phyloP scores from a whole-genome alignment of 2,113 vertebrate genomes.

The Tylochromis polylepis region DNA sequence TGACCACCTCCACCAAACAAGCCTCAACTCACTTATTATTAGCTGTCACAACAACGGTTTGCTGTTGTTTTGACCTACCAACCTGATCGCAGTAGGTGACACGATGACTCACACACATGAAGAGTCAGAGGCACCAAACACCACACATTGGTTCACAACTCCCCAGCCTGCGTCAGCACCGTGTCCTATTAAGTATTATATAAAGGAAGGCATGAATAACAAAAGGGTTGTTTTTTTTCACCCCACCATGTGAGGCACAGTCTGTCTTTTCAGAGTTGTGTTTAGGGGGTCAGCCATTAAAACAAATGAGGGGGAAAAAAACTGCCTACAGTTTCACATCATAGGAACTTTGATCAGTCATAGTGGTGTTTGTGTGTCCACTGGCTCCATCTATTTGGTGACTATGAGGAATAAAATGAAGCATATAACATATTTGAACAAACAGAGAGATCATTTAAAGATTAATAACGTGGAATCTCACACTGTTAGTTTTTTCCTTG shows the following conservation, averaged over 20 bases:
- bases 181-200: slow-evolving; percentile 21
- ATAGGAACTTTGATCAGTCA: not conserved
- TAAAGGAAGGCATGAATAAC: slow-evolving; percentile 5
- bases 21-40: slow-evolving; percentile 4
- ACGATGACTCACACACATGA: slow-evolving; percentile 52
- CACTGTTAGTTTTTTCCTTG: not conserved
- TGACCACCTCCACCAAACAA: not conserved
- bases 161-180: slow-evolving; percentile 32
- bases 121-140: slow-evolving; percentile 19
- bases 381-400: not conserved
- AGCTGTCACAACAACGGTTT: slow-evolving; percentile 41
- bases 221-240: not conserved
- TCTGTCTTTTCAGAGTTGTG: not conserved
- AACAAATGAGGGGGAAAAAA: not conserved
- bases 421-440: not conserved
- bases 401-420: not conserved
- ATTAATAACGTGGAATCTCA: not conserved
- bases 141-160: slow-evolving; percentile 39
- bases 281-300: not conserved
- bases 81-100: slow-evolving; percentile 33
- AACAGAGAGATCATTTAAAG: not conserved
- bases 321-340: not conserved
- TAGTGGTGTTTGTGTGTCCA: not conserved
- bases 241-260: not conserved
- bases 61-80: slow-evolving; percentile 55